A percentile compares a stretch with the other conserved stretches of the same genome.
Conservation (phyloP, 2,888 invertebrate species). For the Parnassius glacialis region DNA sequence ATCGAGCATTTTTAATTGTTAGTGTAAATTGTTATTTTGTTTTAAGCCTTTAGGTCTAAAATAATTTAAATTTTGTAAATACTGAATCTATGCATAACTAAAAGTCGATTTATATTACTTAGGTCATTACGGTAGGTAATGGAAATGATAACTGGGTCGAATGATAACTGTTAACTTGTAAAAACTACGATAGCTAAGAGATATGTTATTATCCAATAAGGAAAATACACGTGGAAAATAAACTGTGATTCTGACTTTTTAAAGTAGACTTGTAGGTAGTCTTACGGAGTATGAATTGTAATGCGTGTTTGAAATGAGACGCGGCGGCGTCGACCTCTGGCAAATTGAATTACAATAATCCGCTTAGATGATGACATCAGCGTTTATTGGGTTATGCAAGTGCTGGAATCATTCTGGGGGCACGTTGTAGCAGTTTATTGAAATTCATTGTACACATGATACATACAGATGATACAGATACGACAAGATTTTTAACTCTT, state of each 20-base stretch:
- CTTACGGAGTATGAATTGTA: slow-evolving; percentile 61
- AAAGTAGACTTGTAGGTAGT: slow-evolving; percentile 74
- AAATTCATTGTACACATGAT: neutral
- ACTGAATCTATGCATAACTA: slow-evolving; percentile 70
- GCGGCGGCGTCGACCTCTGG: slow-evolving; percentile 36
- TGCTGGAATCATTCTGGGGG: neutral
- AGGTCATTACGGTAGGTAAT: slow-evolving; percentile 73
- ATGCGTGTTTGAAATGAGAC: slow-evolving; percentile 33
- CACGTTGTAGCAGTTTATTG: neutral
- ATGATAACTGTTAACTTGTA: slow-evolving; percentile 67
- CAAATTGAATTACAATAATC: slow-evolving; percentile 3
- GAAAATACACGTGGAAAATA: slow-evolving; percentile 77
- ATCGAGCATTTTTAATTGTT: slow-evolving; percentile 79
- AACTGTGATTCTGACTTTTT: slow-evolving; percentile 81
- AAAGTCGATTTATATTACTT: slow-evolving; percentile 65
- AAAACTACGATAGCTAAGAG: slow-evolving; percentile 56
- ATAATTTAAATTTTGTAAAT: slow-evolving; percentile 76
- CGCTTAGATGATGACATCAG: neutral
- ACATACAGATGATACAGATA: slow-evolving; percentile 3
- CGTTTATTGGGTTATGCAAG: neutral
- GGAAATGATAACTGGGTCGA: slow-evolving; percentile 71
- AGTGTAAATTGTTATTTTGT: slow-evolving; percentile 81
- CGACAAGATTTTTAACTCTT: neutral
- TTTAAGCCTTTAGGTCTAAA: slow-evolving; percentile 76
- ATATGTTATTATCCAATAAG: slow-evolving; percentile 59